Base-by-base conservation (phyloP, 2,113 vertebrate species). In the Eudyptes chrysolophus region DNA sequence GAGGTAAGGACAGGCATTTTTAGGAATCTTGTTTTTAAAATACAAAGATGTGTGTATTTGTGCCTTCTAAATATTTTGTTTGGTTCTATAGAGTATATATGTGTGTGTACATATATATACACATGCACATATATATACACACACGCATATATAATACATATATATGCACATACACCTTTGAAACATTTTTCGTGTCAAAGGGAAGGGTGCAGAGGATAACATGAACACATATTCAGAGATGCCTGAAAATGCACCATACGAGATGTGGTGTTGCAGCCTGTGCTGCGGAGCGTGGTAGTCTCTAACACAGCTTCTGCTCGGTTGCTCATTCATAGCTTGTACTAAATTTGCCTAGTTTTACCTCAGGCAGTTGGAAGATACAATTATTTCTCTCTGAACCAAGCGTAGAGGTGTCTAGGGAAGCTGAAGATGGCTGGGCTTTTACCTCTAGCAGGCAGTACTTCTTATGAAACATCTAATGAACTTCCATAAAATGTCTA, bases 211-310 rank as follows among this genome's bases (percentile, higher is more conserved):
- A 32, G 52, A 36, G 40, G 46, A 70, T 15, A 34, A 21, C 16
- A 55, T 1, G 2, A 40, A 6, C 3, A 6, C 7, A 3, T n/a
- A 24, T 27, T 58, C n/a, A 15, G 48, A 60, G 57, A 15, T 60
- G 6, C 29, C 65, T 77, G 49, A 58, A 65, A 40, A 65, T 9
- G 8, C 20, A 32, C 25, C 0, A 0, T 22, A 5, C 0, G 9
- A 70, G 36, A 29, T 0, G 0, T 8, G 24, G n/a, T 61, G n/a
- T 72, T 66, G 46, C 52, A 83, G 46, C 48, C 46, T 19, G n/a
- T 0, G 10, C n/a, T 1, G 0, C 1, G 1, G 29, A 83, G 22
- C 3, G 3, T n/a, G 34, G 22, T 66, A 4, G 11, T 83, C n/a
- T 83, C 64, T 25, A 61, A 34, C 57, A 49, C 38, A 44, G 24